phyloP scores from a whole-genome alignment of 2,113 vertebrate genomes.

The Thamnaconus septentrionalis region DNA sequence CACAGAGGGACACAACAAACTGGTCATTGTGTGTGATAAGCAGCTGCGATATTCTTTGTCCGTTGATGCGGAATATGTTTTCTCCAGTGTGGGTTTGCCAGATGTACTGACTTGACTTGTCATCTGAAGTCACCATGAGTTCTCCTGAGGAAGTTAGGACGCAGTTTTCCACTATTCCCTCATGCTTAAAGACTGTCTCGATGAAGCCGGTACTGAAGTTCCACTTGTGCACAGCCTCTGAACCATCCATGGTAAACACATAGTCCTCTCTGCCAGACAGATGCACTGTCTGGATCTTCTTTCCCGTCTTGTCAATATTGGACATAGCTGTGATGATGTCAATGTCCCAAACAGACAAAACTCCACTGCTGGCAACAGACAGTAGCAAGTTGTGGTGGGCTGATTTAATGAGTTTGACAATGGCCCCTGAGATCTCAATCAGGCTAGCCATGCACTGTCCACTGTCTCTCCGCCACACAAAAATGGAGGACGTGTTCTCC shows the following conservation, averaged over 20 bases:
- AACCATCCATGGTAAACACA: slow-evolving; percentile 94
- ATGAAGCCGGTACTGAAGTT: slow-evolving; percentile 97
- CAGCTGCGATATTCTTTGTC: slow-evolving; percentile 93
- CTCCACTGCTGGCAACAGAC: slow-evolving; percentile 93
- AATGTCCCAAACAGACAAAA: slow-evolving; percentile 97
- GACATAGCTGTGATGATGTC: slow-evolving; percentile 99
- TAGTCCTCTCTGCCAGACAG: slow-evolving; percentile 91
- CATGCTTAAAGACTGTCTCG: slow-evolving; percentile 94
- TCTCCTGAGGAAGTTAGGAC: slow-evolving; percentile 94
- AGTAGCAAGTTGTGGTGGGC: slow-evolving; percentile 94
- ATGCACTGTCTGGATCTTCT: slow-evolving; percentile 88
- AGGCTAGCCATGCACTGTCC: slow-evolving; percentile 98
- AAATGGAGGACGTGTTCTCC: slow-evolving; percentile 98
- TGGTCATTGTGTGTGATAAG: slow-evolving; percentile 98
- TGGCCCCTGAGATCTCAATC: slow-evolving; percentile 96
- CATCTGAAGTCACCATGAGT: slow-evolving; percentile 95
- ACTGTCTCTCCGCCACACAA: slow-evolving; percentile 96
- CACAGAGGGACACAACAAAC: slow-evolving; percentile 97
- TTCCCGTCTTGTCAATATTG: slow-evolving; percentile 98
- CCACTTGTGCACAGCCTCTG: slow-evolving; percentile 95
- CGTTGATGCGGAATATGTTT: slow-evolving; percentile 96
- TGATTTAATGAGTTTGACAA: slow-evolving; percentile 95
- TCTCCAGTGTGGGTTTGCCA: slow-evolving; percentile 94
- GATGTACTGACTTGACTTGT: slow-evolving; percentile 95
- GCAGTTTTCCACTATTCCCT: slow-evolving; percentile 94